Evolutionary conservation across 2,797 vertebrate genomes (phyloP), one percentile per base, ranked within the genome.

Genomic region (Lophotriccus pileatus): DNA sequence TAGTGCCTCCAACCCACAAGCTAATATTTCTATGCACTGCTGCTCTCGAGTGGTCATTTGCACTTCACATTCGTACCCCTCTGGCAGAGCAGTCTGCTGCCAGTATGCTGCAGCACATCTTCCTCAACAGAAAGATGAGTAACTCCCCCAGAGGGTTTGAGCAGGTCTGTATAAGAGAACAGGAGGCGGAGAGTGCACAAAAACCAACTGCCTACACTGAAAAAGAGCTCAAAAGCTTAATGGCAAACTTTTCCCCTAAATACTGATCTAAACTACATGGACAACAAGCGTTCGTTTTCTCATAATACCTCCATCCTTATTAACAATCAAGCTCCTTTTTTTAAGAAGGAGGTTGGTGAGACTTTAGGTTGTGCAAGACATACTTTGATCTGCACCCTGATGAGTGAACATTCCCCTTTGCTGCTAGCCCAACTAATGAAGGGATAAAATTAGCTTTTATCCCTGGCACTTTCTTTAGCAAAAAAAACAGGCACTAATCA

Each of bases 371-470:
- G 94, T 89, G 86, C 23, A 79, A 97, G 97, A 92, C 87, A 77
- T 98, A 91, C 98, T 99, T 99, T 99, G 99, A 99, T 99, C 98
- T 99, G 97, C 94, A 97, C 97, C 97, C 98, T 98, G 98, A 98
- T 98, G 98, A 98, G 98, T 98, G 98, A 98, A 98, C 98, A 98
- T 97, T 98, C 97, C 97, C 98, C 97, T 98, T 98, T 98, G 98
- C 98, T 98, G 98, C 98, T 98, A 98, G 98, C 97, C 90, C 98
- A 98, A 98, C 98, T 99, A 99, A 99, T 99, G 98, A 99, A 99
- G 98, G 98, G 98, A 99, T 99, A 99, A 98, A 98, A 98, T 98
- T 98, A 98, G 97, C 98, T 98, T 98, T 98, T 97, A 98, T 98
- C 98, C 98, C 97, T 98, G 98, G 98, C 98, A 98, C 98, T 98